Base-by-base conservation (phyloP, 2,113 vertebrate genomes). In the Pterocles burchelli region DNA sequence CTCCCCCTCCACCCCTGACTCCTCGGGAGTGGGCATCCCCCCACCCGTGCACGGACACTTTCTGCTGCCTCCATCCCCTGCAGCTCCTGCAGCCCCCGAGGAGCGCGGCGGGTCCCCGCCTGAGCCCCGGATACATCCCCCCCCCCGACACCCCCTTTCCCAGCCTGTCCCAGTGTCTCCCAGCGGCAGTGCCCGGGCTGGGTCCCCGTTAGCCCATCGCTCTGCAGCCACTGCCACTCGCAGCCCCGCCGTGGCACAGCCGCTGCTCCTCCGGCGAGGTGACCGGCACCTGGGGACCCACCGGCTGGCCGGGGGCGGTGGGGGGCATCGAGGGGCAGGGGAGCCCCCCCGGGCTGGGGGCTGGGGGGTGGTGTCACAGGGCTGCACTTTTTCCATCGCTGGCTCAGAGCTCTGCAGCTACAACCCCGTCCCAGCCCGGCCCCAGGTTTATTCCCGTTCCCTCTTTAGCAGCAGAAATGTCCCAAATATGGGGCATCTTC, bases 141-240 rank as follows among this genome's bases (percentile, higher is more conserved):
- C 1, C 18, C 20, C 19, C 58, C 6, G 70, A 5, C 54, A 4
- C 10, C 33, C 38, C 13, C 16, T 3, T 33, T 1, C 26, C 33
- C 92, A 12, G 2, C 73, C 38, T 5, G 10, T 4, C 25, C 4
- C 1, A 8, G 0, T 8, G 5, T 11, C 45, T 82, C 58, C 54
- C 62, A 4, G 17, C 7, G 0, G 41, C 89, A 41, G 38, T 12
- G 38, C 38, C 13, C 38, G 38, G 38, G 38, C 38, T 41, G 38
- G 38, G 11, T 12, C 38, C 38, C 38, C 38, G 38, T 41, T 41
- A 41, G 38, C 38, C 34, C 48, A 79, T 92, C 45, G 3, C 82
- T 12, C 91, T 90, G 91, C 89, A 71, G 93, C 90, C 96, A 84
- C 59, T 91, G 95, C 89, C 87, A 3, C 91, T 96, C 18, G 72